Conservation (phyloP, 2,113 vertebrate species). For the Neotragus pygmaeus region DNA sequence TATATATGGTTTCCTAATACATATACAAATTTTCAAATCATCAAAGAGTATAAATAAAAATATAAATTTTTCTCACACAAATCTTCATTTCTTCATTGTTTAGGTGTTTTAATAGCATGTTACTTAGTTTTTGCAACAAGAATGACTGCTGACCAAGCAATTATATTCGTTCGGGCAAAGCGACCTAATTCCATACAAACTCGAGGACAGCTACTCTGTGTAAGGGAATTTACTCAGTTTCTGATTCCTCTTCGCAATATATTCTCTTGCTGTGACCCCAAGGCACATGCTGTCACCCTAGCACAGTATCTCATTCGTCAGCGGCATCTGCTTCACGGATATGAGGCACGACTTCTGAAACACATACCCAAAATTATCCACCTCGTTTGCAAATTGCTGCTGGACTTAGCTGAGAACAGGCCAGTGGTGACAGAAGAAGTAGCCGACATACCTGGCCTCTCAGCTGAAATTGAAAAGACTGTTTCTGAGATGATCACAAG, state of each 20-base stretch:
- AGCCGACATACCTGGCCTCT: slow-evolving; percentile 85
- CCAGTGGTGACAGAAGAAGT: slow-evolving; percentile 82
- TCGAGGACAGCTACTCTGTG: slow-evolving; percentile 92
- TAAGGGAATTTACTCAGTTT: slow-evolving; percentile 95
- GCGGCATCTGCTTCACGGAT: slow-evolving; percentile 95
- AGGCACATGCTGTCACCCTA: slow-evolving; percentile 87
- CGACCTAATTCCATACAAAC: slow-evolving; percentile 97
- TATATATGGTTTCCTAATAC: background rate
- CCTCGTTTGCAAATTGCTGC: slow-evolving; percentile 88
- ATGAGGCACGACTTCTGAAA: slow-evolving; percentile 94
- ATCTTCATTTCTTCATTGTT: slow-evolving; percentile 18
- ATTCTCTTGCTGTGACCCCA: slow-evolving; percentile 91
- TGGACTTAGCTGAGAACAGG: slow-evolving; percentile 91
- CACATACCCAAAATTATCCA: slow-evolving; percentile 94
- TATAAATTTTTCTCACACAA: background rate
- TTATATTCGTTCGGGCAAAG: slow-evolving; percentile 94
- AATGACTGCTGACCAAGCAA: slow-evolving; percentile 97
- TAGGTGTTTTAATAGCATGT: slow-evolving; percentile 95
- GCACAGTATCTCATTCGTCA: slow-evolving; percentile 94
- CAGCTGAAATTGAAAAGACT: slow-evolving; percentile 91
- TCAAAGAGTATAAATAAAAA: background rate
- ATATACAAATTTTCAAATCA: background rate
- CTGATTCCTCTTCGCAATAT: slow-evolving; percentile 90
- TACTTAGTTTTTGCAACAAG: slow-evolving; percentile 95
- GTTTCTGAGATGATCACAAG: slow-evolving; percentile 88